Conservation (phyloP, 2,797 vertebrate genomes). For the Nasua narica region DNA sequence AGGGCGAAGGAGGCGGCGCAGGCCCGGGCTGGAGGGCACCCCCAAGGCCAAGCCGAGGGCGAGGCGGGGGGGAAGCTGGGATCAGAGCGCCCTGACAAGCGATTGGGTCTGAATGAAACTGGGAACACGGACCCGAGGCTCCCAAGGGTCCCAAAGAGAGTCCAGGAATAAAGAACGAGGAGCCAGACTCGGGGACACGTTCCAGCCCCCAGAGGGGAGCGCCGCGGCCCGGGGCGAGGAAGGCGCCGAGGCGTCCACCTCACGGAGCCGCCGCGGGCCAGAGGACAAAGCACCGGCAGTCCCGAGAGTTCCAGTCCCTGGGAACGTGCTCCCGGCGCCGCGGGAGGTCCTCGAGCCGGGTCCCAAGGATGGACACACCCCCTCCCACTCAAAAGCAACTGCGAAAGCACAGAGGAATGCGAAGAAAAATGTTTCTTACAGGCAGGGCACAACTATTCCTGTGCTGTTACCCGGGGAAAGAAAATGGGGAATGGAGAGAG, state of each 20-base stretch:
- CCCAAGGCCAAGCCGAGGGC: neutral
- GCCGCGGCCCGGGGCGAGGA: neutral
- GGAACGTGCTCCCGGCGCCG: constrained; percentile 26
- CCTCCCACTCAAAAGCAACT: constrained; percentile 36
- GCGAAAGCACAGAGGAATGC: constrained; percentile 4
- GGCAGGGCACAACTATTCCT: constrained; percentile 17
- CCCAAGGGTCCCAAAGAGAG: neutral
- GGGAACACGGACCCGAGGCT: constrained; percentile 21
- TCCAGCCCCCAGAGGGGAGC: neutral
- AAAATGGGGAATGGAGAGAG: neutral
- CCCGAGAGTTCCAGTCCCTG: neutral
- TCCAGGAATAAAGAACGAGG: neutral
- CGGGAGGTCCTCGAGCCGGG: constrained; percentile 44
- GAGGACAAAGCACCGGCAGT: constrained; percentile 67
- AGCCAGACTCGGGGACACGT: neutral
- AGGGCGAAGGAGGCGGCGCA: neutral
- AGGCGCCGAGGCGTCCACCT: constrained; percentile 54
- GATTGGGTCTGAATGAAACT: constrained; percentile 36
- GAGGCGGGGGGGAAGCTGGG: neutral
- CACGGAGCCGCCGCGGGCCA: constrained; percentile 24
- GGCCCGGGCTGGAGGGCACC: neutral
- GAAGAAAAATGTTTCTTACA: constrained; percentile 43
- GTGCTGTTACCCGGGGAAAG: constrained; percentile 15
- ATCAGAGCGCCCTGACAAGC: neutral
- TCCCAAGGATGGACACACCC: constrained; percentile 55